Percentiles rank a stretch among this genome's conserved stretches.
These are phyloP conservation scores for Drosophila atripex DNA, from an alignment of 2,888 invertebrate genomes.

Conservation along the genomic window DNA sequence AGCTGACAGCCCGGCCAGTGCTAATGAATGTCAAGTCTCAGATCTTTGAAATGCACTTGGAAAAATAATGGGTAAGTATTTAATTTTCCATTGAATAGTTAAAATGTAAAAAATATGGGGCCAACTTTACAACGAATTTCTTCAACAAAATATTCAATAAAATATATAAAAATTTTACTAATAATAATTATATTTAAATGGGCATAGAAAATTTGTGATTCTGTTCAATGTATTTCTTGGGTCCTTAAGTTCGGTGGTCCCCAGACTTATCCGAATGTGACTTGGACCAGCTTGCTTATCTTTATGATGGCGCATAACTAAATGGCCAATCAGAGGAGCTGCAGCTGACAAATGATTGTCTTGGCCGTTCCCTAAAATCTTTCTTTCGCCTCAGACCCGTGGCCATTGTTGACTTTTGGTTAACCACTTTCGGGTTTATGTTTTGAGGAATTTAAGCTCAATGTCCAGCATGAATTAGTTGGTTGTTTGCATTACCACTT, in stretches of 20 bases:
- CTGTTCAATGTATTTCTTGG: not conserved
- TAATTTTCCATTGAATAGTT: no score
- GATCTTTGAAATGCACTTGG: conserved; percentile 11
- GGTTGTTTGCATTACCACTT: conserved; percentile 15
- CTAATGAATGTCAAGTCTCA: conserved; percentile 61
- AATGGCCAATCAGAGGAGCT: conserved; percentile 66
- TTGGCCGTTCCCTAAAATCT: conserved; percentile 4
- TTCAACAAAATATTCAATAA: no score
- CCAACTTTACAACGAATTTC: no score
- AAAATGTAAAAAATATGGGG: not conserved
- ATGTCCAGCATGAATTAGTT: conserved; percentile 20
- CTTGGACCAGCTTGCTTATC: conserved; percentile 54
- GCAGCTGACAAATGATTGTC: conserved; percentile 56
- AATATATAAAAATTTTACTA: no score
- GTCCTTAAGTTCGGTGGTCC: conserved; percentile 12
- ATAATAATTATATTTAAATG: not conserved
- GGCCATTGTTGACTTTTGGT: conserved; percentile 8
- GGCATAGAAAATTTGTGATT: not conserved
- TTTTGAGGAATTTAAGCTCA: conserved; percentile 25
- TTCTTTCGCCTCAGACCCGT: not conserved
- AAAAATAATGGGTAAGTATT: not conserved
- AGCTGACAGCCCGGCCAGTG: conserved; percentile 54
- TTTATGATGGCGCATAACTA: conserved; percentile 69
- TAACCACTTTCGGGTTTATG: conserved; percentile 12
- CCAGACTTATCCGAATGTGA: conserved; percentile 20